phyloP scores from a whole-genome alignment of 2,113 vertebrate species.

The Motacilla alba region DNA sequence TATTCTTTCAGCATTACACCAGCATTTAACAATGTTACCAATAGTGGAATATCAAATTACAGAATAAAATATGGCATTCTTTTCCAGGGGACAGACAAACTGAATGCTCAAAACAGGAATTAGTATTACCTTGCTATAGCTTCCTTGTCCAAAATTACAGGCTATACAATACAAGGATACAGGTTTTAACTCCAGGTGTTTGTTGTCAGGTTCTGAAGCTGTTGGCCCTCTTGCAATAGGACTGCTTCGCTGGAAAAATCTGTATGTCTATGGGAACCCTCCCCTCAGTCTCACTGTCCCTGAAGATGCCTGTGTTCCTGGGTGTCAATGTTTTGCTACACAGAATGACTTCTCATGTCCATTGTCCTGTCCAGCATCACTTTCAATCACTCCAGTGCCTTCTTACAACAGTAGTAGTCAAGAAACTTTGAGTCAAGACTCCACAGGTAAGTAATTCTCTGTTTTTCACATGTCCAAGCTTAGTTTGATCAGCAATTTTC shows the following conservation, averaged over 20 bases:
- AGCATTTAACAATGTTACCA: not conserved
- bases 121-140: not conserved
- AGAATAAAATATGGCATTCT: not conserved
- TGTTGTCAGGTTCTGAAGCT: constrained; percentile 72
- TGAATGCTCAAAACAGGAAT: not conserved
- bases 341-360: constrained; percentile 74
- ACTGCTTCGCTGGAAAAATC: constrained; percentile 84
- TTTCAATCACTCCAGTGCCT: constrained; percentile 87
- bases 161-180: not conserved
- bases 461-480: not conserved
- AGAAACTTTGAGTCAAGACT: constrained; percentile 86
- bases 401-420: constrained; percentile 84
- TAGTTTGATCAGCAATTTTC: not conserved
- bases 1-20: not conserved
- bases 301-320: constrained; percentile 69
- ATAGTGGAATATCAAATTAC: not conserved
- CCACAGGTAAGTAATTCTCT: constrained; percentile 70
- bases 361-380: constrained; percentile 86
- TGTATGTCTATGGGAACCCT: constrained; percentile 50
- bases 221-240: constrained; percentile 80
- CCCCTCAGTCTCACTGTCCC: constrained; percentile 58
- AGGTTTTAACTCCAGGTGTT: not conserved
- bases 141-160: not conserved
- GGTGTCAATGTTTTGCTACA: constrained; percentile 59
- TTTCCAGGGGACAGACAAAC: not conserved